These are phyloP conservation scores for Standfussiana lucernea DNA, from an alignment of 2,888 invertebrate species.

Conservation along the genomic window DNA sequence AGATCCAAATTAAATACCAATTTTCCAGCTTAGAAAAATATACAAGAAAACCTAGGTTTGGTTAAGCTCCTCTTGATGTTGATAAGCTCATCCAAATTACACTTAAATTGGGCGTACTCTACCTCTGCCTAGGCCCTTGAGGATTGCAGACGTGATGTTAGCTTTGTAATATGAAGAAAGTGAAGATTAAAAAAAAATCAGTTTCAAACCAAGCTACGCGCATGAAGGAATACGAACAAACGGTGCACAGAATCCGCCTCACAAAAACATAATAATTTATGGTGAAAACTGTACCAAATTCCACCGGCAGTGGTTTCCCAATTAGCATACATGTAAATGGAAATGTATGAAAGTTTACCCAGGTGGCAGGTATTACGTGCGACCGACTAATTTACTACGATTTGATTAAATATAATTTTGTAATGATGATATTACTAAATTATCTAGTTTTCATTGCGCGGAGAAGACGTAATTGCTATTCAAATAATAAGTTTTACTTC, in stretches of 20 bases:
- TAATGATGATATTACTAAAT: too few species aligned
- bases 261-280: constrained; percentile 44
- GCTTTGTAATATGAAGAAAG: background rate
- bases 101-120: background rate
- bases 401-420: constrained; percentile 6
- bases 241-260: constrained; percentile 15
- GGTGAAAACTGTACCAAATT: constrained; percentile 30
- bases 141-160: background rate
- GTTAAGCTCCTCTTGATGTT: background rate
- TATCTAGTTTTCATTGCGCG: background rate
- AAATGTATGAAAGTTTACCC: constrained; percentile 40
- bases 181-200: background rate
- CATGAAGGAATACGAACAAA: background rate
- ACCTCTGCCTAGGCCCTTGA: background rate
- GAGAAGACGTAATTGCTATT: background rate
- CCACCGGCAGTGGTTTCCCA: constrained; percentile 18
- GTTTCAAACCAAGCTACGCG: background rate
- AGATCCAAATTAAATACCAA: background rate
- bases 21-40: background rate
- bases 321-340: constrained; percentile 56
- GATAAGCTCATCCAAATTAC: too few species aligned
- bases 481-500: background rate
- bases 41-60: background rate
- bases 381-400: background rate
- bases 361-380: constrained; percentile 5